Percentiles rank a stretch among this genome's conserved stretches.
Evolutionary conservation across 2,888 invertebrate species (phyloP).

Genomic region (Strigamia crassipes): DNA sequence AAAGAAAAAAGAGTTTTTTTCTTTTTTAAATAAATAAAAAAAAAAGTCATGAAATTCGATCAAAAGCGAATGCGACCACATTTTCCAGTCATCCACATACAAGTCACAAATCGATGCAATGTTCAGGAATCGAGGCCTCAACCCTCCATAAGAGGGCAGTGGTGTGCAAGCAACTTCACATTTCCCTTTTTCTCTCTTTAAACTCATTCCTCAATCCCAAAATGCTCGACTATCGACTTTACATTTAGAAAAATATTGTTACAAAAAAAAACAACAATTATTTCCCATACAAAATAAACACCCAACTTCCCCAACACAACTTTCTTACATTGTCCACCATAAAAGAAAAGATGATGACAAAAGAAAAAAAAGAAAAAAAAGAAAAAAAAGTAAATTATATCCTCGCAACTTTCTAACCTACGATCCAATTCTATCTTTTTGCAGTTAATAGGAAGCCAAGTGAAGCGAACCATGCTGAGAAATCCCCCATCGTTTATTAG

Average conservation of each 20-base stretch:
- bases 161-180: constrained; percentile 35
- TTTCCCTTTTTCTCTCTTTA: neutral
- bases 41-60: constrained; percentile 39
- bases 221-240: neutral
- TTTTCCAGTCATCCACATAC: constrained; percentile 40
- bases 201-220: constrained; percentile 20
- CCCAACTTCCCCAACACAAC: no score
- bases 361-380: neutral
- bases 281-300: neutral
- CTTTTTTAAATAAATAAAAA: neutral
- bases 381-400: constrained; percentile 2
- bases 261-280: no score
- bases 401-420: constrained; percentile 40
- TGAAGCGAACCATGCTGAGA: constrained; percentile 25
- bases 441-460: constrained; percentile 42
- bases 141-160: constrained; percentile 39
- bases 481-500: constrained; percentile 33
- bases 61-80: constrained; percentile 37
- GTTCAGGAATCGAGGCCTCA: constrained; percentile 42
- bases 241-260: neutral
- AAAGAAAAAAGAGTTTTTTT: neutral
- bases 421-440: constrained; percentile 37
- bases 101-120: constrained; percentile 40
- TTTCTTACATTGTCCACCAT: neutral
- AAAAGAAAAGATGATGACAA: constrained; percentile 21